Evolutionary conservation across 2,113 vertebrate species (phyloP), one percentile per base, ranked within the genome.

Genomic region (Atrichornis clamosus): DNA sequence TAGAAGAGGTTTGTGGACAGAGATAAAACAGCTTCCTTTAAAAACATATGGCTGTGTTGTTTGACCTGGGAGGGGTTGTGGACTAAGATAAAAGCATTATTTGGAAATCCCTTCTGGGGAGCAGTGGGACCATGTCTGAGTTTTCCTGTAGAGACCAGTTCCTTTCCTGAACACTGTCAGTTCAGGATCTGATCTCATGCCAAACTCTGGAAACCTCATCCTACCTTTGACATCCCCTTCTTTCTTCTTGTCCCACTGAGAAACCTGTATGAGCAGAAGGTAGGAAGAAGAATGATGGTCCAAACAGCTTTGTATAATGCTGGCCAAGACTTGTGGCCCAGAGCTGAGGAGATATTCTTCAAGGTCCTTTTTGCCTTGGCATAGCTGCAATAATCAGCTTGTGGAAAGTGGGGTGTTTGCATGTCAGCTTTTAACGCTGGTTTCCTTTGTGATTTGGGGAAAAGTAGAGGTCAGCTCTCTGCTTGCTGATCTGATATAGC

Each of bases 1-100:
- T 96, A 72, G 86, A 67, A 90, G 94, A 90, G 73, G 35, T 87
- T 95, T 67, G 89, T 96, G 95, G 94, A 93, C 69, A 75, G 52
- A 93, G 93, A 95, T 97, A 78, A 95, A 95, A 95, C 44, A 65
- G 39, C 95, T 96, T 95, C 83, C 83, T 94, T 95, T 90, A 63
- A 89, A 93, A 97, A 92, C 88, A 92, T 60, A 62, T 4, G 64
- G 19, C 55, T 70, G 4, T 59, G 42, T 80, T 91, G 77, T 92
- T 95, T 95, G 93, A 90, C 86, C 94, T 93, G 80, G 79, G 86
- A 89, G 83, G 59, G 68, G 86, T 63, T 81, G 47, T 96, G 93
- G 89, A 78, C 52, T 22, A 20, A 92, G 86, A 95, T 92, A 75
- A 96, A 97, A 96, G 94, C 37, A 9, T 0, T 62, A 0, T 88